Evolutionary conservation across 2,113 vertebrate species (phyloP).

Genomic region (Meriones unguiculatus): DNA sequence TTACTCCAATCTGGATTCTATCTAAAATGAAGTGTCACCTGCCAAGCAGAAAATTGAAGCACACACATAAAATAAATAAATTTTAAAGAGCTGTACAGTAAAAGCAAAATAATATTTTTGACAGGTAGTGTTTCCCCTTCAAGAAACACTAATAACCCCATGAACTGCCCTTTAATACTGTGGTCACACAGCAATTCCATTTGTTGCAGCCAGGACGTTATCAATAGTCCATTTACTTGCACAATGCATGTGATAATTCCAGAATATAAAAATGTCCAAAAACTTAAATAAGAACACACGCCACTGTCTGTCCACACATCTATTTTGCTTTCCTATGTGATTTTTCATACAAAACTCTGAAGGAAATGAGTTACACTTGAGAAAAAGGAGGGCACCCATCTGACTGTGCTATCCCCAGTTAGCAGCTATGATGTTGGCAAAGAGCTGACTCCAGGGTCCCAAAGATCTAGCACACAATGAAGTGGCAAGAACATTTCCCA

Average conservation of each 20-base stretch:
- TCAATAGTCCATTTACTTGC: neutral
- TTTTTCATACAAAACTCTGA: neutral
- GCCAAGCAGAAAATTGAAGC: conserved; percentile 12
- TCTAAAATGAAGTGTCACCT: conserved; percentile 39
- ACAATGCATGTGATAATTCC: neutral
- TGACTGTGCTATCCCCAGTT: neutral
- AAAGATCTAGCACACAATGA: neutral
- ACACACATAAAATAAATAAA: neutral
- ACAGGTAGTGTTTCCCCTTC: neutral
- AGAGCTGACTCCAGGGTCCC: neutral
- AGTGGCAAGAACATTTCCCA: neutral
- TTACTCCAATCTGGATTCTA: conserved; percentile 8
- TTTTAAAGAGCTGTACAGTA: neutral
- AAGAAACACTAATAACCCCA: neutral
- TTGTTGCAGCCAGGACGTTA: neutral
- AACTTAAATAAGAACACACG: conserved; percentile 20
- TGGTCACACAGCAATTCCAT: neutral
- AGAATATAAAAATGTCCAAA: conserved; percentile 46
- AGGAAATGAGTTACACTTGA: neutral
- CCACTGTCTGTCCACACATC: neutral
- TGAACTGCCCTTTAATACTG: neutral
- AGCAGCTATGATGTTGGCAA: neutral
- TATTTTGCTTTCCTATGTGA: neutral
- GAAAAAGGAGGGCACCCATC: neutral
- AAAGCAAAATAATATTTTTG: neutral